Evolutionary conservation across 2,797 vertebrate genomes (phyloP).

Genomic region (Petrocephalus sullivani): DNA sequence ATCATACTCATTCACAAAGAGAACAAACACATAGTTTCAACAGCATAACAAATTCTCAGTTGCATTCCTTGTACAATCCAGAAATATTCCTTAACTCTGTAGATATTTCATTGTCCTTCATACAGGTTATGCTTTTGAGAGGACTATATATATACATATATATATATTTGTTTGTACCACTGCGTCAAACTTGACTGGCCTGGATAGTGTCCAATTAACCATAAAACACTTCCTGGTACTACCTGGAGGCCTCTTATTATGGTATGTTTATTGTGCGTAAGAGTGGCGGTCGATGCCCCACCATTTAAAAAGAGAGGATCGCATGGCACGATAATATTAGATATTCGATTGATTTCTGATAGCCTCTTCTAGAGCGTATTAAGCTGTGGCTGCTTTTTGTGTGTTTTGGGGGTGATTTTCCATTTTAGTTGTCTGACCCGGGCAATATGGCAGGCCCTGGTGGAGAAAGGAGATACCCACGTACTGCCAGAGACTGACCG

Average conservation of each 20-base stretch:
- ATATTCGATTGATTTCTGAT: background rate
- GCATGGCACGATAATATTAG: background rate
- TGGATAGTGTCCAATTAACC: background rate
- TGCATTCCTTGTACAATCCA: background rate
- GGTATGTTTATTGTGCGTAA: background rate
- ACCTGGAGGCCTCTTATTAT: background rate
- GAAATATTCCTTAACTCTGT: background rate
- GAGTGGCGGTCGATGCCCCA: background rate
- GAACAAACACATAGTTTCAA: background rate
- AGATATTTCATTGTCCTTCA: background rate
- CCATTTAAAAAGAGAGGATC: background rate
- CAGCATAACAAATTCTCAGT: background rate
- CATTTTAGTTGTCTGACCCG: background rate
- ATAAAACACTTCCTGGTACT: background rate
- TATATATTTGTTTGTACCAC: background rate
- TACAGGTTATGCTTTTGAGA: background rate
- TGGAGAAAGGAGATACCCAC: background rate
- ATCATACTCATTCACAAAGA: background rate
- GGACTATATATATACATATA: background rate
- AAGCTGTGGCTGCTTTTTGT: background rate
- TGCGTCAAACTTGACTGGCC: background rate
- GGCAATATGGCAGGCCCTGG: background rate
- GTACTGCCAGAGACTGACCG: background rate
- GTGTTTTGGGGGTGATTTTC: background rate
- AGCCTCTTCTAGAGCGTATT: background rate